Evolutionary conservation across 2,113 vertebrate genomes (phyloP).

Genomic region (Cyanoderma ruficeps): DNA sequence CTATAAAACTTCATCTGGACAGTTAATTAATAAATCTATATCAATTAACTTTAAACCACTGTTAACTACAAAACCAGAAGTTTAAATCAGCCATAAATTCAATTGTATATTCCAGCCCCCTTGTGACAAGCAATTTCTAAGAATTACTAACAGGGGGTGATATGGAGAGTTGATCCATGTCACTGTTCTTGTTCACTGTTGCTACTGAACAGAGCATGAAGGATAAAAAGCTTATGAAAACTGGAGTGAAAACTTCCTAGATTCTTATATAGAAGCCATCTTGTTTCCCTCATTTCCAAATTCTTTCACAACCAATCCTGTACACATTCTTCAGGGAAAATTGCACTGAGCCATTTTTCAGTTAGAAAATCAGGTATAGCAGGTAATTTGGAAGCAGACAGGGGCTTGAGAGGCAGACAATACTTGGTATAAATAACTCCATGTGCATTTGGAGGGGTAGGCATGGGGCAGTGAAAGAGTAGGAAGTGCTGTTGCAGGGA

Average conservation of each 20-base stretch:
- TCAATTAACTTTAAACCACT: neutral
- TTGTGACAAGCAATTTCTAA: neutral
- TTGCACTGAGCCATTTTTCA: neutral
- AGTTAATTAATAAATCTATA: constrained; percentile 46
- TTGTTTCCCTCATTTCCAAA: neutral
- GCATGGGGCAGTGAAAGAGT: rapidly evolving
- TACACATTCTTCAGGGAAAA: neutral
- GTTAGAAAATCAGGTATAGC: neutral
- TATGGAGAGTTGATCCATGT: neutral
- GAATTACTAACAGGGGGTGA: neutral
- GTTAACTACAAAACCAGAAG: neutral
- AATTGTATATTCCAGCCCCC: neutral
- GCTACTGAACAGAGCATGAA: neutral
- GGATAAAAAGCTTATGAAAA: neutral
- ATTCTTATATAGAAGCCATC: neutral
- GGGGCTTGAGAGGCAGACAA: neutral
- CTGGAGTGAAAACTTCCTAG: neutral
- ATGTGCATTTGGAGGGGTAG: neutral
- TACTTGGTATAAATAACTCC: neutral
- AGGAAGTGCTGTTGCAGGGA: neutral
- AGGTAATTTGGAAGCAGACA: neutral
- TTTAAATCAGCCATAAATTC: neutral
- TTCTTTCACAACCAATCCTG: neutral
- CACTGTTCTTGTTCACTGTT: neutral
- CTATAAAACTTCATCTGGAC: constrained; percentile 19